A percentile compares a stretch with the other conserved stretches of the same genome.
phyloP scores from a whole-genome alignment of 2,797 vertebrate genomes.

The Aythya fuligula region DNA sequence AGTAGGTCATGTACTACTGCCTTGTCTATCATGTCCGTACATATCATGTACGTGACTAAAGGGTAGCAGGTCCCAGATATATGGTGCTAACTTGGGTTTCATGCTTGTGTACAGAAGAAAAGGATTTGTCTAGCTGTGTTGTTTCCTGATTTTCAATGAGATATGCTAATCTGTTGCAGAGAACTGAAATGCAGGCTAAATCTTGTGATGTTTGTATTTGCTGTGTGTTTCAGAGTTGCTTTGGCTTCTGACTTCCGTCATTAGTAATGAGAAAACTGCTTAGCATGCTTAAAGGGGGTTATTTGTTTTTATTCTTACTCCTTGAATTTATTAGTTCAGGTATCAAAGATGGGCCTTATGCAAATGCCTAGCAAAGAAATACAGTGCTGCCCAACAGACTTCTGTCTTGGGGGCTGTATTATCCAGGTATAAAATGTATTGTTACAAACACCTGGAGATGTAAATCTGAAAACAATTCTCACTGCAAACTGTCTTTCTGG shows the following conservation, averaged over 20 bases:
- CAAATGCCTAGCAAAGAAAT: not conserved
- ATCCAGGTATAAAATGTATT: not conserved
- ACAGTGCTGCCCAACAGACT: not conserved
- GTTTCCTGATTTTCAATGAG: not conserved
- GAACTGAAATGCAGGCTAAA: not conserved
- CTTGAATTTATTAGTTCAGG: not conserved
- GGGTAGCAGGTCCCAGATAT: not conserved
- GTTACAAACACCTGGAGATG: not conserved
- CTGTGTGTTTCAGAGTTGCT: not conserved
- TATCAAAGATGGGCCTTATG: not conserved
- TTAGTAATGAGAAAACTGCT: not conserved
- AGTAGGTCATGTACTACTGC: not conserved
- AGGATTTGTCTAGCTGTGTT: not conserved
- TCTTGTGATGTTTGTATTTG: not conserved
- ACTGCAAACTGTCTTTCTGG: not conserved
- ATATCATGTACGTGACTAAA: not conserved
- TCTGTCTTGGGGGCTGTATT: not conserved
- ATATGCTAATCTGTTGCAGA: not conserved
- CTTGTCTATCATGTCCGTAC: accelerated
- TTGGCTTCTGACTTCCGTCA: not conserved
- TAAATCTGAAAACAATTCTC: not conserved
- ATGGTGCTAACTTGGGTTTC: not conserved
- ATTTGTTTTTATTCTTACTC: not conserved
- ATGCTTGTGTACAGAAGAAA: not conserved
- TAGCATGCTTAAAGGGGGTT: not conserved